Evolutionary conservation across 92 coral and sea anemone genomes (phyloP), one percentile per base, ranked within the genome.

Genomic region (Bergia puertoricense): DNA sequence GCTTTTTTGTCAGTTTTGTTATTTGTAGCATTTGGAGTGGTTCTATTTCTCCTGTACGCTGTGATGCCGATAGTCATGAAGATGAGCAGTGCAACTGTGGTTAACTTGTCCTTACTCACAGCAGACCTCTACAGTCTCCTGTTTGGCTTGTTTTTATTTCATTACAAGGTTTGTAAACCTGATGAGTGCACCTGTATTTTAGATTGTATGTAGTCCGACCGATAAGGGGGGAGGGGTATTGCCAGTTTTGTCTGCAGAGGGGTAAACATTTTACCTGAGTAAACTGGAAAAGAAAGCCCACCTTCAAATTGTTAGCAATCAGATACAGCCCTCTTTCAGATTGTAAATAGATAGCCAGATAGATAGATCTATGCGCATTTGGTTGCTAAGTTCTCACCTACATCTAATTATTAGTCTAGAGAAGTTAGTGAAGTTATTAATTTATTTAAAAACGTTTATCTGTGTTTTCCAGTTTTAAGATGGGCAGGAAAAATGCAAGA

Each of bases 61-160:
- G 82, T 97, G 50, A 93, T 95, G 97, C 98, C 97, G 0, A 10
- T 90, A 8, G 90, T 89, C 5, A 90, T 97, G 89, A 88, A 86
- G 80, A 74, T 78, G 15, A 97, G 96, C 88, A 97, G 99, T 92
- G 99, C 99, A 0, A 92, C 96, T 77, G 93, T 95, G 86, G 98
- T 94, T 8, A 97, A 95, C 88, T 85, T 97, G 72, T 95, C 98
- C 22, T 74, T 97, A 72, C 93, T 97, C 69, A 97, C 99, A 1
- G 98, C 99, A 39, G 98, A 97, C 88, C 91, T 97, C 36, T 97
- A 95, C 87, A 91, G 97, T 16, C 91, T 97, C 45, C 87, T 97
- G 39, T 88, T 95, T 91, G 99, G 99, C 5, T 85, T 95, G 71
- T 91, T 94, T 71, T 76, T 97, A 14, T 97, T 97, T 86, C 94